Percentiles rank a stretch among this genome's conserved stretches.
Conservation (phyloP, 1,140 invertebrate species). For the Druon quercuslanigerum region DNA sequence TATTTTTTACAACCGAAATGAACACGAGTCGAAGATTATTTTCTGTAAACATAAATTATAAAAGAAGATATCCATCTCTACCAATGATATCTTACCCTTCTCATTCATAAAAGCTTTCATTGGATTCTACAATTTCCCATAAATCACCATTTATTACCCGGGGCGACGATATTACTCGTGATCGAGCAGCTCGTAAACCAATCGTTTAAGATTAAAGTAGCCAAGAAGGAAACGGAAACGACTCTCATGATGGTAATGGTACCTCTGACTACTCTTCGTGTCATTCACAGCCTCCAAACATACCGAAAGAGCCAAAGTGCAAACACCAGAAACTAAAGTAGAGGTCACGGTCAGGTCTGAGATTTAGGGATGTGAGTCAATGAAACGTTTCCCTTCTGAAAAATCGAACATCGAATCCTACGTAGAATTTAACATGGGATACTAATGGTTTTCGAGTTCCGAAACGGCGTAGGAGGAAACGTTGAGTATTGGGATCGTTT, state of each 20-base stretch:
- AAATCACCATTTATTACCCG: not conserved
- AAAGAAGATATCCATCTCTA: not conserved
- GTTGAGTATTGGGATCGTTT: too few species aligned
- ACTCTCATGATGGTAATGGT: slow-evolving; percentile 19
- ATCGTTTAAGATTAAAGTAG: slow-evolving; percentile 29
- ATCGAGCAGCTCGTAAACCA: slow-evolving; percentile 23
- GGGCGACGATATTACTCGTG: not conserved
- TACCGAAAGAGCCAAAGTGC: not conserved
- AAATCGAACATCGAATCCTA: too few species aligned
- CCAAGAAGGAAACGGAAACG: slow-evolving; percentile 30
- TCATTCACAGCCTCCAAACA: not conserved
- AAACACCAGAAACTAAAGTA: slow-evolving; percentile 1
- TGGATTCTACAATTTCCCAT: not conserved
- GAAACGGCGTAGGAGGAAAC: too few species aligned
- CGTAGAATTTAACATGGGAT: too few species aligned
- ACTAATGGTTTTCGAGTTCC: too few species aligned
- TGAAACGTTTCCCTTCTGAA: not conserved
- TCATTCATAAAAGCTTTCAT: not conserved
- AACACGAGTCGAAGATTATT: too few species aligned
- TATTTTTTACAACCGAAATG: too few species aligned
- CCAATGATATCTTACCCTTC: not conserved
- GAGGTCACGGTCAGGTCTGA: not conserved
- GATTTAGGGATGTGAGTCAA: too few species aligned
- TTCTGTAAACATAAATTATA: too few species aligned
- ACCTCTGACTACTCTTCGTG: not conserved